Percentiles rank a stretch among this genome's conserved stretches.
These are phyloP conservation scores for Suricata suricatta DNA, from an alignment of 2,113 vertebrate genomes.

Conservation along the genomic window DNA sequence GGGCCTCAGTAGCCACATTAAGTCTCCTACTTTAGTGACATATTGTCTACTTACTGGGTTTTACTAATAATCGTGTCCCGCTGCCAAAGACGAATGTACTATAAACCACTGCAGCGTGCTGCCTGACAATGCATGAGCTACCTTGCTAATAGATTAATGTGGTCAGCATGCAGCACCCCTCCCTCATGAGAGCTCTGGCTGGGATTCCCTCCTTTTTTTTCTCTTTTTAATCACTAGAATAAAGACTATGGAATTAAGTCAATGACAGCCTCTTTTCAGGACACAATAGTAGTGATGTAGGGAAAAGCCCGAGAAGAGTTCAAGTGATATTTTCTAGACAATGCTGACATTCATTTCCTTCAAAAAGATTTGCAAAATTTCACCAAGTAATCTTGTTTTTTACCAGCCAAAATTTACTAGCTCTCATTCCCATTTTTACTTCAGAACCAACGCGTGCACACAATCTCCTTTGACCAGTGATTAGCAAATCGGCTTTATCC, in stretches of 20 bases:
- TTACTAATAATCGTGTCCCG: slow-evolving; percentile 67
- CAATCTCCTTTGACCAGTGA: slow-evolving; percentile 16
- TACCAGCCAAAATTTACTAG: neutral
- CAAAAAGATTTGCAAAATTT: slow-evolving; percentile 45
- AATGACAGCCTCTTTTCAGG: slow-evolving; percentile 47
- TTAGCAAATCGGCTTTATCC: neutral
- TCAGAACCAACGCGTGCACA: neutral
- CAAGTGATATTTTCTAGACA: slow-evolving; percentile 7
- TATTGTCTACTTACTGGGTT: slow-evolving; percentile 61
- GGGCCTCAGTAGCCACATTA: slow-evolving; percentile 54
- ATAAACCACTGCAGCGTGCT: slow-evolving; percentile 25
- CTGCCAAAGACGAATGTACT: slow-evolving; percentile 43
- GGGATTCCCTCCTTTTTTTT: slow-evolving; percentile 24
- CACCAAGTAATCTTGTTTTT: slow-evolving; percentile 26
- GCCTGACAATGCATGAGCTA: slow-evolving; percentile 34
- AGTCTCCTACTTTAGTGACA: slow-evolving; percentile 58
- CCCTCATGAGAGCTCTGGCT: slow-evolving; percentile 11
- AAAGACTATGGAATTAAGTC: slow-evolving; percentile 60
- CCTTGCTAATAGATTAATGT: slow-evolving; percentile 66
- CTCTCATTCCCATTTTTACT: neutral
- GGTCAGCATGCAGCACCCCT: slow-evolving; percentile 54
- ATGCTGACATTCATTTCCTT: slow-evolving; percentile 31
- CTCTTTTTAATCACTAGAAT: slow-evolving; percentile 40
- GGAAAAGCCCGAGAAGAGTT: neutral
- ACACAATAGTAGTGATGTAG: neutral